Evolutionary conservation across 2,113 vertebrate genomes (phyloP).

Genomic region (Odocoileus hemionus): DNA sequence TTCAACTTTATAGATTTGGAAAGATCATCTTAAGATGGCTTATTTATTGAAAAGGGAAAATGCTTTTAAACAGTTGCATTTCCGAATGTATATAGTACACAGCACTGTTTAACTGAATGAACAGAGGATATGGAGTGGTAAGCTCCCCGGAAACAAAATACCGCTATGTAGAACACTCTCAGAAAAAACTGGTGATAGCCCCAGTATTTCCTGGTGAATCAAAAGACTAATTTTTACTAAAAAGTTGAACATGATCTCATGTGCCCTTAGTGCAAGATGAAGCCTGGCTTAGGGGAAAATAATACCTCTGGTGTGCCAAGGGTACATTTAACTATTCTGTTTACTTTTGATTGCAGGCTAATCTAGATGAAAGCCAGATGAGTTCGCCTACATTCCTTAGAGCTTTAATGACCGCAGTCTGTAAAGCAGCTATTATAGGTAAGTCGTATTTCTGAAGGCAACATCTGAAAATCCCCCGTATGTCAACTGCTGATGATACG

Average conservation of each 20-base stretch:
- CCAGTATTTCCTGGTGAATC: not conserved
- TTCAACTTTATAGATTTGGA: not conserved
- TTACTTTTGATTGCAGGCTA: constrained; percentile 85
- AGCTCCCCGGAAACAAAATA: not conserved
- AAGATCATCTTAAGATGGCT: not conserved
- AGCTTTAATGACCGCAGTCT: constrained; percentile 98
- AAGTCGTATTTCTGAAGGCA: constrained; percentile 70
- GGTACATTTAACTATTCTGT: not conserved
- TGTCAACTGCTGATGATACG: not conserved
- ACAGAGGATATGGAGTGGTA: not conserved
- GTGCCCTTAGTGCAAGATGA: not conserved
- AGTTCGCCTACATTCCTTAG: constrained; percentile 97
- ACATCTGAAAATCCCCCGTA: not conserved
- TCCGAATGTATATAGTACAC: not conserved
- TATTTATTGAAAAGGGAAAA: not conserved
- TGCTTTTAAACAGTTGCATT: not conserved
- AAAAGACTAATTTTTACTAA: not conserved
- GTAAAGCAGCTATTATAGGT: constrained; percentile 98
- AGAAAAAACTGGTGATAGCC: rapidly evolving
- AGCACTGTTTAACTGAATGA: not conserved
- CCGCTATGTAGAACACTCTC: not conserved
- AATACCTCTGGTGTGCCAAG: rapidly evolving
- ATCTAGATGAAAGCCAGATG: constrained; percentile 95
- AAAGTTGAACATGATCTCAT: not conserved
- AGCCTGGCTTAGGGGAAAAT: not conserved